These are phyloP conservation scores for Agriopis aurantiaria DNA, from an alignment of 2,888 invertebrate genomes.

Conservation along the genomic window DNA sequence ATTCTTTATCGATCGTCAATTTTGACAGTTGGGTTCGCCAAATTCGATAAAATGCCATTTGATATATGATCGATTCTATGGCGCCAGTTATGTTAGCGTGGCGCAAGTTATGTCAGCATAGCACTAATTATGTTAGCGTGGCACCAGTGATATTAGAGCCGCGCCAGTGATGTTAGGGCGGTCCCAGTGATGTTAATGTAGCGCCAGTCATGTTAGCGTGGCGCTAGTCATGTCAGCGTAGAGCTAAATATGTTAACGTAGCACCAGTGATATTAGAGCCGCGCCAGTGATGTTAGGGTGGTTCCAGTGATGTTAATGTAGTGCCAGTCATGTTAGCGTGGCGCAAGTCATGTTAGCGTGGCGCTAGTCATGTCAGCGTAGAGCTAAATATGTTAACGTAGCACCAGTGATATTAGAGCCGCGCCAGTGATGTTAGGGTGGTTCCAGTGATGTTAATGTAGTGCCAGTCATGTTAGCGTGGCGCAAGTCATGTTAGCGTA, in stretches of 20 bases:
- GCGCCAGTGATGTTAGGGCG: neutral
- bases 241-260: neutral
- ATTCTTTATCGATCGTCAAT: no score
- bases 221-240: neutral
- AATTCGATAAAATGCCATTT: no score
- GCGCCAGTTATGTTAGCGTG: neutral
- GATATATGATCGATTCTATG: no score
- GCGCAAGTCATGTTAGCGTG: no score
- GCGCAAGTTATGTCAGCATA: no score
- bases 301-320: neutral
- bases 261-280: neutral
- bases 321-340: neutral
- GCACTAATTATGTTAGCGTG: neutral
- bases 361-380: no score
- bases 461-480: neutral
- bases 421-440: neutral
- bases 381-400: neutral
- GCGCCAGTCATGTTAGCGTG: neutral
- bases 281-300: neutral
- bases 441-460: neutral
- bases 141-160: no score
- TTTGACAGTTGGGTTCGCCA: no score
- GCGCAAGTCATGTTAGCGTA: neutral
- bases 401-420: no score
- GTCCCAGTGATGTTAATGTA: neutral